phyloP scores from a whole-genome alignment of 2,113 vertebrate genomes.

The Garra rufa region DNA sequence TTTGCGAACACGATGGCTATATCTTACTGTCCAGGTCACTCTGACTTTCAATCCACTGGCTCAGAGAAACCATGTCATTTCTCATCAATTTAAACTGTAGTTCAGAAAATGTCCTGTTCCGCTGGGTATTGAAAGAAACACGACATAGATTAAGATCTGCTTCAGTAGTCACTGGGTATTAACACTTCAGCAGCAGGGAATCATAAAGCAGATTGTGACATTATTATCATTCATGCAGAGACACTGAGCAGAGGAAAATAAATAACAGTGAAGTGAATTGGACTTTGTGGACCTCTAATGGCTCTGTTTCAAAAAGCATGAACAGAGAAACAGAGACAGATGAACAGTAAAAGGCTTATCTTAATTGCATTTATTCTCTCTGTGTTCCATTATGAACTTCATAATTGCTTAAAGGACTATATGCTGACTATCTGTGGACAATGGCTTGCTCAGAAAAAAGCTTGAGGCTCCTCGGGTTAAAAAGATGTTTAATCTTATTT shows the following conservation, averaged over 20 bases:
- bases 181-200: neutral
- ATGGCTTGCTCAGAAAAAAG: neutral
- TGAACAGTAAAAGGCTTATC: neutral
- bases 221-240: slow-evolving; percentile 22
- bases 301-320: neutral
- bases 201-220: neutral
- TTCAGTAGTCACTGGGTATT: neutral
- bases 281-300: neutral
- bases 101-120: neutral
- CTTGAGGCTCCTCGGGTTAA: neutral
- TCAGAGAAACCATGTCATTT: neutral
- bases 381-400: neutral
- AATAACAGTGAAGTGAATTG: neutral
- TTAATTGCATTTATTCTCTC: slow-evolving; percentile 6
- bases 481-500: neutral
- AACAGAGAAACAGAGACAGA: neutral
- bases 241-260: neutral
- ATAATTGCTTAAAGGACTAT: neutral
- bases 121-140: neutral
- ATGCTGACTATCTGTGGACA: neutral
- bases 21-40: neutral
- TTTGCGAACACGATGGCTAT: slow-evolving; percentile 2
- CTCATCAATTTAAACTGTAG: neutral
- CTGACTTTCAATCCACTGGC: neutral
- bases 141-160: neutral